These are phyloP conservation scores for Boulengeromyrus knoepffleri DNA, from an alignment of 2,113 vertebrate species.

Conservation along the genomic window DNA sequence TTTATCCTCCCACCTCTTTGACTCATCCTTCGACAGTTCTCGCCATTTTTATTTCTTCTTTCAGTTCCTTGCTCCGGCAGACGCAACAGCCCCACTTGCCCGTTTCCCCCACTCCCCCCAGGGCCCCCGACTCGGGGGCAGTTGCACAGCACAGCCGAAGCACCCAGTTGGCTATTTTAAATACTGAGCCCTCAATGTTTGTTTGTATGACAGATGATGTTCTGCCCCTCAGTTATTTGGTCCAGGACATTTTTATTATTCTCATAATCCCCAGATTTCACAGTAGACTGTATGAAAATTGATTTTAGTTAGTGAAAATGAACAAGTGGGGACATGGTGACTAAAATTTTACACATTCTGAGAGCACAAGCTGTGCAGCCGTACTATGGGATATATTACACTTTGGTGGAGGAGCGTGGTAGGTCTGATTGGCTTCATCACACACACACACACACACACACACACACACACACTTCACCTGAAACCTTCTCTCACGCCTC, in stretches of 20 bases:
- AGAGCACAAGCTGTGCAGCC: background rate
- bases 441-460: background rate
- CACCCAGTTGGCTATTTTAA: background rate
- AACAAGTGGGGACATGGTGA: background rate
- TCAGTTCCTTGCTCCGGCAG: background rate
- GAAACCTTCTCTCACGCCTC: background rate
- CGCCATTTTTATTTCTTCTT: background rate
- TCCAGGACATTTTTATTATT: background rate
- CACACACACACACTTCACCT: background rate
- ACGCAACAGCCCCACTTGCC: background rate
- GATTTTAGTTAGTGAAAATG: background rate
- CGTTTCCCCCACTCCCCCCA: background rate
- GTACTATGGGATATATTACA: background rate
- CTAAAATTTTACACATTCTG: background rate
- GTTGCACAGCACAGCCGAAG: background rate
- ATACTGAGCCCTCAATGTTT: background rate
- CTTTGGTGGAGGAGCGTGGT: background rate
- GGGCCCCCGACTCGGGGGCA: background rate
- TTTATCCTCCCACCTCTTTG: background rate
- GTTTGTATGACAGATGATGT: background rate
- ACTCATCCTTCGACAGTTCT: background rate
- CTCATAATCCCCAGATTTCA: background rate
- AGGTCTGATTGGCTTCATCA: background rate
- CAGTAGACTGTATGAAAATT: background rate
- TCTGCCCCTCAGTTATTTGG: background rate